Base-by-base conservation (phyloP, 1,140 invertebrate species). In the Brachystomella parvula region DNA sequence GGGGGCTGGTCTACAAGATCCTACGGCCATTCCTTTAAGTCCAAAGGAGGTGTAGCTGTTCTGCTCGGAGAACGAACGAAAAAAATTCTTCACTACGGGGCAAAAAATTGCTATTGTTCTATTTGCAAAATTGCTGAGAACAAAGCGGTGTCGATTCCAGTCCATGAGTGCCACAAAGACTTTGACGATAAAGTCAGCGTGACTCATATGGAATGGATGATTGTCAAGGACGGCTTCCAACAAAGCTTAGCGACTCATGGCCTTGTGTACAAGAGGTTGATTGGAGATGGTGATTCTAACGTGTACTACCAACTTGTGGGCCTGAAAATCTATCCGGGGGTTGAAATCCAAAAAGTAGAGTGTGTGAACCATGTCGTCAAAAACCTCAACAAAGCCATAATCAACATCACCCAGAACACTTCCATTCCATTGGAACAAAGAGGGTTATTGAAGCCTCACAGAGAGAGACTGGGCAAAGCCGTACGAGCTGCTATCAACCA, bases 181-280 rank as follows among this genome's bases (percentile, higher is more conserved):
- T 79, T 73, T 73, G 60, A 35, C 2, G 72, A 72, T 3, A 29
- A 3, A 9, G 26, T 32, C 30, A 64, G 71, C 53, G 78, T 79
- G 0, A 76, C 77, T 1, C 69, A 70, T 6, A 82, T 82, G 80
- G 78, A 82, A 70, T 61, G 75, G 24, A 73, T 75, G 57, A 76
- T 77, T 19, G 75, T 82, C 24, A 63, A 77, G 17, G 74, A 79
- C 64, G 76, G 76, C 3, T 79, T 79, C 67, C 67, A 71, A 64
- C 21, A 47, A 15, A 76, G 75, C 47, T 65, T 78, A 1, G 33
- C 67, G 29, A 69, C 68, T 28, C 70, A 79, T 73, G 72, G 74
- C 6, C 17, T 80, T 1, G 74, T 75, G 19, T 79, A 78, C 66
- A 65, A 44, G 3, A 53, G 39, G 35, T 49, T 79, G 3, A 74